Evolutionary conservation across 2,888 invertebrate species (phyloP), one percentile per base, ranked within the genome.

Genomic region (Boloria selene): DNA sequence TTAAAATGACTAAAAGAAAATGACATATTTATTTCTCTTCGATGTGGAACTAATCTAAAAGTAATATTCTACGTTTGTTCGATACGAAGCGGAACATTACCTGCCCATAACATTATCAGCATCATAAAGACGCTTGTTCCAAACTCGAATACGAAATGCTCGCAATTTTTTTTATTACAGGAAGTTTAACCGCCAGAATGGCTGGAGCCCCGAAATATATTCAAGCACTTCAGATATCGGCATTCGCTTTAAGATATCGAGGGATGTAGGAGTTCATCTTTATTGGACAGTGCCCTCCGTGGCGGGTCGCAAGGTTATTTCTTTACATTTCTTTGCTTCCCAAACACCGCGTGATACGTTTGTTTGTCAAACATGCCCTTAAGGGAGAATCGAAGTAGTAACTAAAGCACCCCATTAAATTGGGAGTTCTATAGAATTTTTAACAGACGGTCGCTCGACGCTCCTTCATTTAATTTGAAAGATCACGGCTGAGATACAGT

Each of bases 111-210:
- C 89, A 89, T 90, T 90, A 90, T 89, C 88, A 86, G 79, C 76
- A 77, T 87, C 82, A 88, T 89, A 90, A 90, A 89, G 83, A 86
- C 88, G 79, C 82, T 82, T 85, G 84, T 84, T 81, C 79, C 83
- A 82, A 87, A 86, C 86, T 86, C 88, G 84, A 85, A 86, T 84
- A 87, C 85, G 88, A 88, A 90, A 89, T 90, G 88, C 82, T 86
- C 80, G 85, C 88, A 87, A 90, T 90, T 90, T 90, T 86, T 84
- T 89, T 91, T 91, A 90, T 90, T 88, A 86, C 89, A 86, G 79
- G 76, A 82, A 80, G 74, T 81, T 83, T 84, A 80, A 74, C 76
- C 73, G 70, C 87, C 85, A 84, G 72, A 58, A 66, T 68, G 64
- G 64, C 50, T 55, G 67, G 87, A 82, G 69, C 85, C 74, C 74